A percentile compares a stretch with the other conserved stretches of the same genome.
Conservation (phyloP, 2,888 invertebrate genomes). For the Tetramorium bicarinatum region DNA sequence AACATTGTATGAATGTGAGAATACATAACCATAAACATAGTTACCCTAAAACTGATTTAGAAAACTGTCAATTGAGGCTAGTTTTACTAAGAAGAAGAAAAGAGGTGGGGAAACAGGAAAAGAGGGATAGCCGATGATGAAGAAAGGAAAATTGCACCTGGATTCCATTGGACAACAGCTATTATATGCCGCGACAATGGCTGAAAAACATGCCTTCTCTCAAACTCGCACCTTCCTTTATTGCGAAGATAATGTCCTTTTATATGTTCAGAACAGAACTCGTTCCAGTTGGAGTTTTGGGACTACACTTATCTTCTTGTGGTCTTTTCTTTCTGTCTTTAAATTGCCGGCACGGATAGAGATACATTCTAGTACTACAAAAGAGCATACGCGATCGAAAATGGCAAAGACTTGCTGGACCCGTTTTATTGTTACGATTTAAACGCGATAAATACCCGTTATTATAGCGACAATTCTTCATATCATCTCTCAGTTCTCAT, state of each 20-base stretch:
- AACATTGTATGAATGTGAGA: no score
- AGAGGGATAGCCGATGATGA: constrained; percentile 20
- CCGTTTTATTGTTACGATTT: constrained; percentile 25
- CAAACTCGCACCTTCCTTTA: constrained; percentile 78
- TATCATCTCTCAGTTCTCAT: constrained; percentile 11
- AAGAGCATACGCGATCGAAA: not conserved
- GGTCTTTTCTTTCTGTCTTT: constrained; percentile 57
- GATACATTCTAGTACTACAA: not conserved
- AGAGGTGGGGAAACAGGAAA: not conserved
- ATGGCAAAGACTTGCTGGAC: constrained; percentile 5
- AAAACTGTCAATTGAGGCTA: not conserved
- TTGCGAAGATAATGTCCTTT: constrained; percentile 79
- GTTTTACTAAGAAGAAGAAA: constrained; percentile 14
- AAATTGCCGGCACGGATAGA: constrained; percentile 48
- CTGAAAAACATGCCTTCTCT: constrained; percentile 81
- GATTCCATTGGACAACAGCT: constrained; percentile 73
- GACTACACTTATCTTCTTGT: constrained; percentile 67
- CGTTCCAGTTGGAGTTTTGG: constrained; percentile 70
- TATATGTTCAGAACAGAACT: constrained; percentile 77
- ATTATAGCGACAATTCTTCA: constrained; percentile 17
- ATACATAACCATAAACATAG: no score
- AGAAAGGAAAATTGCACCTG: constrained; percentile 69
- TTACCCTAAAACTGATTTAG: no score
- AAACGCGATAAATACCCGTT: constrained; percentile 27
- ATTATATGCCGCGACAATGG: constrained; percentile 80